Conservation (phyloP, 1,140 invertebrate species). For the Polyergus mexicanus region DNA sequence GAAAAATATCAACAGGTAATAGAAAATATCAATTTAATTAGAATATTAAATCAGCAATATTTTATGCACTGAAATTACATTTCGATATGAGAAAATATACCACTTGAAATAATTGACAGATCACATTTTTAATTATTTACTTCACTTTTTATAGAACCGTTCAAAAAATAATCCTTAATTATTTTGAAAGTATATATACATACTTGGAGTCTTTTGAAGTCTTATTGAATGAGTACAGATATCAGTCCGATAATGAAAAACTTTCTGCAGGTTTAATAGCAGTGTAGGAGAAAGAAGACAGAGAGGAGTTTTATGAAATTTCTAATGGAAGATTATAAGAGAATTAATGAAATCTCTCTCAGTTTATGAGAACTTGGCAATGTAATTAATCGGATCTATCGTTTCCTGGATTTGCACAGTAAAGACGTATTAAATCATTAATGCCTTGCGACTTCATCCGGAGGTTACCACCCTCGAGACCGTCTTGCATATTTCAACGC, state of each 20-base stretch:
- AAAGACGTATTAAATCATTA: slow-evolving; percentile 61
- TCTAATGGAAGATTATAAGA: not conserved
- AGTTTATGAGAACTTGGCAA: slow-evolving; percentile 14
- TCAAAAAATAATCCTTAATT: not conserved
- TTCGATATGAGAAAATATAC: not conserved
- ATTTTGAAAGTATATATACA: not conserved
- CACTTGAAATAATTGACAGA: not conserved
- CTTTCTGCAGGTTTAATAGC: not conserved
- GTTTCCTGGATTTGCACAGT: slow-evolving; percentile 11
- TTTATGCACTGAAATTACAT: not conserved
- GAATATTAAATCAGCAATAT: not conserved
- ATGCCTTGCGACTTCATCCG: slow-evolving; percentile 46
- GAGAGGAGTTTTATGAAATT: not conserved
- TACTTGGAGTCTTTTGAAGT: not conserved
- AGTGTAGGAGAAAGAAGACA: not conserved
- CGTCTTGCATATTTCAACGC: slow-evolving; percentile 65
- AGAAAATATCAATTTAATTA: not conserved
- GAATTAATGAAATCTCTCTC: slow-evolving; percentile 25
- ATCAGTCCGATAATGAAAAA: not conserved
- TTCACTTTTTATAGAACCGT: not conserved
- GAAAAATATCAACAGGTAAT: no score
- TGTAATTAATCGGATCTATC: slow-evolving; percentile 37
- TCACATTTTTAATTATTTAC: no score
- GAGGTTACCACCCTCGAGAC: slow-evolving; percentile 54
- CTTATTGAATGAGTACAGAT: not conserved